A percentile compares a stretch with the other conserved stretches of the same genome.
phyloP scores from a whole-genome alignment of 2,888 invertebrate species.

The Sphaerophoria taeniata region DNA sequence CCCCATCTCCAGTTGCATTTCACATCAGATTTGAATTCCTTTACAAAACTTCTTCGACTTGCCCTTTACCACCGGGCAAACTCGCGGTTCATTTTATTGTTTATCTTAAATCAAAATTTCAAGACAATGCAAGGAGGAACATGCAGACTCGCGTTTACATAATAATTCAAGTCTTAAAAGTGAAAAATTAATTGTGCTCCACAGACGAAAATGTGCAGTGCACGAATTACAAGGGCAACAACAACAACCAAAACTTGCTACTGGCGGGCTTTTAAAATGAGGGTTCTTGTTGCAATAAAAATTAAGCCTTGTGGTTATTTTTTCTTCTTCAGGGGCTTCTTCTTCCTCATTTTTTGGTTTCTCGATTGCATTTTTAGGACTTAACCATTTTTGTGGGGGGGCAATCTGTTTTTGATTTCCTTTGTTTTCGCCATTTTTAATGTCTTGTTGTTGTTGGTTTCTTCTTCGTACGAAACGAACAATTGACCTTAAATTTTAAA shows the following conservation, averaged over 20 bases:
- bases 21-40: background rate
- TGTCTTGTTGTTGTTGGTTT: conserved; percentile 10
- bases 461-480: background rate
- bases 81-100: too few species aligned
- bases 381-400: background rate
- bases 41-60: background rate
- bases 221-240: conserved; percentile 28
- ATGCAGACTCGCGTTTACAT: background rate
- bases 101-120: too few species aligned
- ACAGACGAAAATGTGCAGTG: background rate
- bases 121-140: too few species aligned
- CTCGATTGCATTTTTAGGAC: conserved; percentile 5
- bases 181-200: conserved; percentile 9
- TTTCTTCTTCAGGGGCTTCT: too few species aligned
- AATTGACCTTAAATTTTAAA: conserved; percentile 43
- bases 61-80: too few species aligned
- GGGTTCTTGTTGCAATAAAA: background rate
- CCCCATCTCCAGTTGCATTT: conserved; percentile 26
- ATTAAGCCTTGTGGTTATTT: too few species aligned
- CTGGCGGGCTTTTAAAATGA: background rate
- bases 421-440: background rate
- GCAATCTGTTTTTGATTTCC: background rate
- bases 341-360: conserved; percentile 18
- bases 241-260: background rate
- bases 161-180: conserved; percentile 3